Evolutionary conservation across 2,797 vertebrate genomes (phyloP), one percentile per base, ranked within the genome.

Genomic region (Cyclopterus lumpus): DNA sequence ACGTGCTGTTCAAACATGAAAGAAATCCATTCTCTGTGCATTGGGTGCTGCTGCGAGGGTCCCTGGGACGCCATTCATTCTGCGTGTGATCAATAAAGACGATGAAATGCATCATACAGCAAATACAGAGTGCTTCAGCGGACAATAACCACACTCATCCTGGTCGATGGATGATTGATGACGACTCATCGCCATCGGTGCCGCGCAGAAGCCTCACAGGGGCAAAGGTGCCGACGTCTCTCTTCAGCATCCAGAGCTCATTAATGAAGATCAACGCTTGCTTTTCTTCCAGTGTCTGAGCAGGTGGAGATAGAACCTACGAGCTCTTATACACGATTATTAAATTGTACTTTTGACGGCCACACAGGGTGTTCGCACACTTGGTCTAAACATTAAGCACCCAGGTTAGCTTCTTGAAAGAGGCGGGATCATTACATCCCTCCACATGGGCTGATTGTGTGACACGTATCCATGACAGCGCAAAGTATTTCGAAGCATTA

Each of bases 1-100:
- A 55, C 65, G 42, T 6, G 28, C 75, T 63, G 46, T 77, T 81
- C 59, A 81, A 83, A 81, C 54, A 73, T 34, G 66, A 53, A 70
- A 46, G n/a, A 82, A 83, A 90, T 83, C 78, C 48, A 90, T 86
- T 84, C 78, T 77, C 53, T 53, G 60, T 63, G 75, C 66, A 74
- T 73, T 62, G 55, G 30, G 59, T 30, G 59, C 72, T 70, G 10
- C 10, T 26, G 30, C 16, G 20, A 20, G 1, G 24, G 44, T 68
- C 64, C 72, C 26, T n/a, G 42, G 61, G 49, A 71, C 38, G 51
- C 64, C 80, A 77, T 80, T 81, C 65, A 76, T 58, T 61, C 64
- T 44, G 48, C n/a, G 38, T 32, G 5, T 30, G 74, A 90, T 90
- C 89, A 81, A 91, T 91, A 86, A 51, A 73, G 57, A 54, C 57